Conservation (phyloP, 2,113 vertebrate species). For the Limanda limanda region DNA sequence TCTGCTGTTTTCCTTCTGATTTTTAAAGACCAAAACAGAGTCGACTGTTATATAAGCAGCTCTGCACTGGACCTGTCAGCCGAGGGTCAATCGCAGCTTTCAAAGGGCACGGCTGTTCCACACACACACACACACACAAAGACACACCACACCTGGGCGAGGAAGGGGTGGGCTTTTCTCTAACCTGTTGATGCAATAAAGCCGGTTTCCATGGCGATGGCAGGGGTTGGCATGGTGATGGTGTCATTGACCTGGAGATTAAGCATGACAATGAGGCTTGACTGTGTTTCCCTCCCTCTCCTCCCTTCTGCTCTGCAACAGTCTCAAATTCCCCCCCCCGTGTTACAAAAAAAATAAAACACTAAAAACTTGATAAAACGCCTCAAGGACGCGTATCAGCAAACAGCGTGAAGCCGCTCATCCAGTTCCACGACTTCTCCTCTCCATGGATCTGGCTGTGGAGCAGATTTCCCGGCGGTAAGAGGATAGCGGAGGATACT, state of each 20-base stretch:
- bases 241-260: slow-evolving; percentile 80
- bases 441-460: neutral
- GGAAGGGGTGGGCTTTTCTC: slow-evolving; percentile 41
- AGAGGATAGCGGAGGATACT: slow-evolving; percentile 47
- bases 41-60: slow-evolving; percentile 5
- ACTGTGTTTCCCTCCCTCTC: slow-evolving; percentile 13
- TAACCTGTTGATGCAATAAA: slow-evolving; percentile 70
- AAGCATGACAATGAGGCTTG: slow-evolving; percentile 76
- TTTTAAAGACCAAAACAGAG: neutral
- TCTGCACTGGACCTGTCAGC: slow-evolving; percentile 23
- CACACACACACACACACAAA: slow-evolving; percentile 25
- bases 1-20: too few species aligned
- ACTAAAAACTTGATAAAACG: slow-evolving; percentile 36
- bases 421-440: slow-evolving; percentile 40
- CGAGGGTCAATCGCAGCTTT: slow-evolving; percentile 32
- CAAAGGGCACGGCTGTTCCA: slow-evolving; percentile 25
- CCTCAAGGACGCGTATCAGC: slow-evolving; percentile 59
- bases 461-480: slow-evolving; percentile 30
- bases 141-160: slow-evolving; percentile 55
- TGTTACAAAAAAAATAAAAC: slow-evolving; percentile 24
- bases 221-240: slow-evolving; percentile 78
- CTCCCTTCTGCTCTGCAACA: slow-evolving; percentile 10
- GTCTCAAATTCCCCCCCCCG: slow-evolving; percentile 56
- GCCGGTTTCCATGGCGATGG: slow-evolving; percentile 73
- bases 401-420: neutral